These are phyloP conservation scores for Oasisia sp. DNA, from an alignment of 2,888 invertebrate genomes.

Conservation along the genomic window DNA sequence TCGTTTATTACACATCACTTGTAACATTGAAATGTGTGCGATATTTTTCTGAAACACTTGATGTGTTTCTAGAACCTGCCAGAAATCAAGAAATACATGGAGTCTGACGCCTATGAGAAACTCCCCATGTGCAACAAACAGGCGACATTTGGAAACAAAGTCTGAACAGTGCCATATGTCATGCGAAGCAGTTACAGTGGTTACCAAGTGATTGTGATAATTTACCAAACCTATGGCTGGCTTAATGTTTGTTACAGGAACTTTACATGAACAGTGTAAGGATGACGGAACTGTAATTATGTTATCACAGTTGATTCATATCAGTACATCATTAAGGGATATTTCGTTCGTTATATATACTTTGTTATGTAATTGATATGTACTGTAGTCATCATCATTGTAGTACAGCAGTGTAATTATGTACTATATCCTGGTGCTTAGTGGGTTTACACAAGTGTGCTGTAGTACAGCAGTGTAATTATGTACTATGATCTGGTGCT, in stretches of 20 bases:
- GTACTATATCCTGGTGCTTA: no score
- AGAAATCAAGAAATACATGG: constrained; percentile 50
- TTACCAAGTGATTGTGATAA: background rate
- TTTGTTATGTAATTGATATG: no score
- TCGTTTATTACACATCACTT: background rate
- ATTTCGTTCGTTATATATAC: no score
- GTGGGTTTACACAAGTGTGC: no score
- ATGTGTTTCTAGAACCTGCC: constrained; percentile 39
- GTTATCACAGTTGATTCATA: no score
- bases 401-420: no score
- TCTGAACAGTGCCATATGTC: background rate
- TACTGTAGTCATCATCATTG: no score
- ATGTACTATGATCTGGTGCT: no score
- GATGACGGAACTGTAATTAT: no score
- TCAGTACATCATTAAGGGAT: no score
- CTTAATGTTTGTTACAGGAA: background rate
- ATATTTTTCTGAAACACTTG: background rate
- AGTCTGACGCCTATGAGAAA: constrained; percentile 43
- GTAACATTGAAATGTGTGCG: background rate
- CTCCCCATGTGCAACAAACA: constrained; percentile 52
- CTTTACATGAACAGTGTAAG: background rate
- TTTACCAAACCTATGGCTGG: background rate
- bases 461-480: no score
- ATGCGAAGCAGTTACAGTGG: background rate
- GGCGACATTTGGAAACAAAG: constrained; percentile 41